These are phyloP conservation scores for Machimus atricapillus DNA, from an alignment of 2,888 invertebrate genomes.

Conservation along the genomic window DNA sequence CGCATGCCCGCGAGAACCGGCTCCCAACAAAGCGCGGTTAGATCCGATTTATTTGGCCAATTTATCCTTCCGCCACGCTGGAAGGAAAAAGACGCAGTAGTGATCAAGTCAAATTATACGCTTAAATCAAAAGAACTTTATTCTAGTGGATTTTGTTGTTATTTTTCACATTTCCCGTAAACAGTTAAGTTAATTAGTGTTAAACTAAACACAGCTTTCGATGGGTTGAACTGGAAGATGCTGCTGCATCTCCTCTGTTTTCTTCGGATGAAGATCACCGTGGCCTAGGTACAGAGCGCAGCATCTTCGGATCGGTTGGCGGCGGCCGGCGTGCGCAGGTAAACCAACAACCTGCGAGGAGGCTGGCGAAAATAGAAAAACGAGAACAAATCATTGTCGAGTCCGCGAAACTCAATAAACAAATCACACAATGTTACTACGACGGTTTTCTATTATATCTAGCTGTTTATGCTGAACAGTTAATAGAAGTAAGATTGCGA, in stretches of 20 bases:
- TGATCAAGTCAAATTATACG: background rate
- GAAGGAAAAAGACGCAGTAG: background rate
- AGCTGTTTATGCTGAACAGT: slow-evolving; percentile 30
- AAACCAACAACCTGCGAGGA: background rate
- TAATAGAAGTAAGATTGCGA: slow-evolving; percentile 3
- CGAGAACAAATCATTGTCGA: slow-evolving; percentile 30
- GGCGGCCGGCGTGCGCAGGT: background rate
- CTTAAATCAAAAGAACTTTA: slow-evolving; percentile 8
- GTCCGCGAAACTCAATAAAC: slow-evolving; percentile 13
- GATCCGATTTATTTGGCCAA: background rate
- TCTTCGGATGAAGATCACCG: background rate
- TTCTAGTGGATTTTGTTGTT: background rate
- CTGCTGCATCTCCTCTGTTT: background rate
- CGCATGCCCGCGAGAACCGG: background rate
- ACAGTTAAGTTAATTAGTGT: slow-evolving; percentile 26
- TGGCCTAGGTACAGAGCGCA: background rate
- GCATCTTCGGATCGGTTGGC: background rate
- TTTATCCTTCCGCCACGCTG: background rate
- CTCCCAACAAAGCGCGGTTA: background rate
- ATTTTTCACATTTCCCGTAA: background rate
- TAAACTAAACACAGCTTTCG: slow-evolving; percentile 22
- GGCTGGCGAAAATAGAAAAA: background rate
- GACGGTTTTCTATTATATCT: slow-evolving; percentile 29
- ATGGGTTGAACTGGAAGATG: background rate
- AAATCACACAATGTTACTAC: slow-evolving; percentile 30